Percentiles rank a stretch among this genome's conserved stretches.
phyloP scores from a whole-genome alignment of 2,888 invertebrate species.

The Allolobophora icterica region DNA sequence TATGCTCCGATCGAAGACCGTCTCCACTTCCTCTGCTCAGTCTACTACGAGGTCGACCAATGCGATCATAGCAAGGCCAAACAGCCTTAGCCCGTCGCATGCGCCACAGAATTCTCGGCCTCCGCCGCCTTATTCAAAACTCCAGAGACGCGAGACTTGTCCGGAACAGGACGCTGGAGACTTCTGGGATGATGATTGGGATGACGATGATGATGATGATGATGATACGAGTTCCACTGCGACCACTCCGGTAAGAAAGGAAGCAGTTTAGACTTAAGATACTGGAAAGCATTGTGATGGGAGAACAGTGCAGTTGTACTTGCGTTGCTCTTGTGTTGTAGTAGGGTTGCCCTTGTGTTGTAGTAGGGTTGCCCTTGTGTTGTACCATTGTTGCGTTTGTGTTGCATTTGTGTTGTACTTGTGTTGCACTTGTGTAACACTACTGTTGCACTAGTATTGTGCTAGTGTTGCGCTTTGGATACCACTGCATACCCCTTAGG shows the following conservation, averaged over 20 bases:
- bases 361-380: neutral
- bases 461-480: neutral
- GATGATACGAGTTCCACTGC: constrained; percentile 40
- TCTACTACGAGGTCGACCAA: neutral
- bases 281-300: neutral
- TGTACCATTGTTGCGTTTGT: neutral
- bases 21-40: neutral
- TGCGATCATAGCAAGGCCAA: neutral
- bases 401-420: too few species aligned
- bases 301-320: neutral
- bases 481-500: neutral
- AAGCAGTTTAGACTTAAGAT: neutral
- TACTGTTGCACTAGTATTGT: too few species aligned
- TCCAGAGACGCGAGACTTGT: neutral
- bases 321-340: too few species aligned
- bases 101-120: neutral
- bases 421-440: too few species aligned
- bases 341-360: too few species aligned
- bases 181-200: constrained; percentile 48
- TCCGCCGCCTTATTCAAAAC: neutral
- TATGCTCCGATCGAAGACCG: neutral
- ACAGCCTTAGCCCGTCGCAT: constrained; percentile 10
- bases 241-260: constrained; percentile 33
- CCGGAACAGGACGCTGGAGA: constrained; percentile 38
- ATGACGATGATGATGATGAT: constrained; percentile 45